phyloP scores from a whole-genome alignment of 2,113 vertebrate genomes.

The Mesembrinibis cayennensis region DNA sequence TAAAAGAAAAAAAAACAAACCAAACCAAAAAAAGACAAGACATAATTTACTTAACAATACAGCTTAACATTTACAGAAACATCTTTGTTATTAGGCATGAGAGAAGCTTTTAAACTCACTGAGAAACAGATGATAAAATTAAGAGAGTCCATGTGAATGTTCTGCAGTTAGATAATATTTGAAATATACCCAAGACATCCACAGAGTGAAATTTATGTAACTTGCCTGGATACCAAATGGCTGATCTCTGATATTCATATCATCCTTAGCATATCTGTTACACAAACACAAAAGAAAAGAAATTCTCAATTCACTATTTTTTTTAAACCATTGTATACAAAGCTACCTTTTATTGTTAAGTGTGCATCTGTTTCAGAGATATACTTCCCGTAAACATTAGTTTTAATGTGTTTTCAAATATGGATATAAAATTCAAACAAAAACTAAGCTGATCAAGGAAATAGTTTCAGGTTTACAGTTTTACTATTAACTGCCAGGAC shows the following conservation, averaged over 20 bases:
- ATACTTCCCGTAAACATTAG: neutral
- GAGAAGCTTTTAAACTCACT: constrained; percentile 3
- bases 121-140: neutral
- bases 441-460: neutral
- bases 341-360: neutral
- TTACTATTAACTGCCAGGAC: neutral
- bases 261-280: constrained; percentile 96
- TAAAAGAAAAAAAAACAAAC: constrained; percentile 52
- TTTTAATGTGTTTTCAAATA: neutral
- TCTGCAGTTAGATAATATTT: constrained; percentile 9
- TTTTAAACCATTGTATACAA: neutral
- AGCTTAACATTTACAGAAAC: neutral
- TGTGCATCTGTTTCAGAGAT: neutral
- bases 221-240: constrained; percentile 98
- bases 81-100: neutral
- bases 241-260: constrained; percentile 98
- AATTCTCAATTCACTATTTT: neutral
- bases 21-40: neutral
- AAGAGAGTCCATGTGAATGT: neutral
- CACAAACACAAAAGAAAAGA: constrained; percentile 13
- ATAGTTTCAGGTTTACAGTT: neutral
- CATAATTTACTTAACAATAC: neutral
- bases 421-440: neutral
- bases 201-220: constrained; percentile 43
- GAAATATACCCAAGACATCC: constrained; percentile 40